Conservation (phyloP, 2,797 vertebrate genomes). For the Anabas testudineus region DNA sequence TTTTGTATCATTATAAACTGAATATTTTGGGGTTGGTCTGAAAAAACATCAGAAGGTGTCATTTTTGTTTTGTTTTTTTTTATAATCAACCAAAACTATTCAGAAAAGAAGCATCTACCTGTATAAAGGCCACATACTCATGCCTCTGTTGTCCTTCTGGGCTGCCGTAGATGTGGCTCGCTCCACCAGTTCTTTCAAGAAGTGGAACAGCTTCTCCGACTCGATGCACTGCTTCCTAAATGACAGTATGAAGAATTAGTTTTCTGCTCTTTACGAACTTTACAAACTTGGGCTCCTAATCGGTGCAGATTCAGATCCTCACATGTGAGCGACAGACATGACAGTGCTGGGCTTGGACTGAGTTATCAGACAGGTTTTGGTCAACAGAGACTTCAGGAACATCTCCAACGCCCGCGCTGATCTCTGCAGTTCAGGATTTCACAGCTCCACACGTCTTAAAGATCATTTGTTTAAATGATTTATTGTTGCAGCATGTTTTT, state of each 20-base stretch:
- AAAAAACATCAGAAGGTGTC: too few species aligned
- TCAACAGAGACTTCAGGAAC: conserved; percentile 82
- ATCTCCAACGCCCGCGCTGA: conserved; percentile 84
- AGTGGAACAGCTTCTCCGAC: conserved; percentile 83
- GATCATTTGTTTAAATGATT: too few species aligned
- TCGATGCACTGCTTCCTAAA: conserved; percentile 84
- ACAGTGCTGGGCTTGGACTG: conserved; percentile 78
- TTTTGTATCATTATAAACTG: too few species aligned
- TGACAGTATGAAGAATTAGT: not conserved
- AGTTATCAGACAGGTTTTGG: conserved; percentile 77
- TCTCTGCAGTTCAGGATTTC: conserved; percentile 56
- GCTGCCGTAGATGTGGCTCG: conserved; percentile 44
- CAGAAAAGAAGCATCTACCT: conserved; percentile 73
- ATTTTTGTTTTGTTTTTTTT: too few species aligned
- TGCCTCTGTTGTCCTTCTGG: conserved; percentile 65
- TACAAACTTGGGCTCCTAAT: too few species aligned
- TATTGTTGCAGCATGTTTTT: too few species aligned
- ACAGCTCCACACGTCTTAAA: not conserved
- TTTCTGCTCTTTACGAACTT: too few species aligned
- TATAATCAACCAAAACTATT: too few species aligned
- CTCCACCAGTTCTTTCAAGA: conserved; percentile 79
- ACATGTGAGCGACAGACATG: conserved; percentile 83
- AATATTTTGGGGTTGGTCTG: too few species aligned
- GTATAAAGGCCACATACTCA: conserved; percentile 74
- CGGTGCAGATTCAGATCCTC: too few species aligned